These are phyloP conservation scores for Peromyscus eremicus DNA, from an alignment of 2,797 vertebrate genomes.

Conservation along the genomic window DNA sequence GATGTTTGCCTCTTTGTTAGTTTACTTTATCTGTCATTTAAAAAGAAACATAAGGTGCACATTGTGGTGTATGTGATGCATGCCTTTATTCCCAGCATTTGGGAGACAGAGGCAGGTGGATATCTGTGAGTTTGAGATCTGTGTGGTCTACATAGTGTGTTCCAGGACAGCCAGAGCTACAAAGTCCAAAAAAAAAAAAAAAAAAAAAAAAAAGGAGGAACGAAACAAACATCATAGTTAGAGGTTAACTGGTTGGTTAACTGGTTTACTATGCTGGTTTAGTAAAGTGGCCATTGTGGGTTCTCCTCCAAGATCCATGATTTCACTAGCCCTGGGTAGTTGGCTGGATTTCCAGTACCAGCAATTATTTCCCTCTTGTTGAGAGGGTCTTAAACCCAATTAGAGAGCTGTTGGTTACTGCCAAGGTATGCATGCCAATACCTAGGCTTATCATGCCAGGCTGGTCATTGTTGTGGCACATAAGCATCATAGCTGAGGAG, in stretches of 20 bases:
- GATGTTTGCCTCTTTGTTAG: background rate
- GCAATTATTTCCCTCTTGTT: background rate
- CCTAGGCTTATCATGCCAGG: background rate
- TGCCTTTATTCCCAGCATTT: background rate
- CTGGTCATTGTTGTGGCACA: background rate
- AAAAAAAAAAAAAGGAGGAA: background rate
- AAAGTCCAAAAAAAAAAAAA: no score
- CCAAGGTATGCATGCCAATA: background rate
- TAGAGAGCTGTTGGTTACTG: no score
- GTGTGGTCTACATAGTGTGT: background rate
- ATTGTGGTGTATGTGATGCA: no score
- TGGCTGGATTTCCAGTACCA: background rate
- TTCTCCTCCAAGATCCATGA: background rate
- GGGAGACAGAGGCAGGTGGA: background rate
- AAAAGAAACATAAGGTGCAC: background rate
- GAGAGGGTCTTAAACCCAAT: background rate
- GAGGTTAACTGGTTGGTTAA: no score
- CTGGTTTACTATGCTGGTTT: background rate
- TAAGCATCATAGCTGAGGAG: background rate
- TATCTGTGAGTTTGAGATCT: background rate
- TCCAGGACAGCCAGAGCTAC: background rate
- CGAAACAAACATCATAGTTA: no score
- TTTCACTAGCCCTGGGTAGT: background rate
- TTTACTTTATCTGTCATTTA: conserved; percentile 23
- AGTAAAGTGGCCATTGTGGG: background rate